These are phyloP conservation scores for Patella depressa DNA, from an alignment of 2,888 invertebrate genomes.

Conservation along the genomic window DNA sequence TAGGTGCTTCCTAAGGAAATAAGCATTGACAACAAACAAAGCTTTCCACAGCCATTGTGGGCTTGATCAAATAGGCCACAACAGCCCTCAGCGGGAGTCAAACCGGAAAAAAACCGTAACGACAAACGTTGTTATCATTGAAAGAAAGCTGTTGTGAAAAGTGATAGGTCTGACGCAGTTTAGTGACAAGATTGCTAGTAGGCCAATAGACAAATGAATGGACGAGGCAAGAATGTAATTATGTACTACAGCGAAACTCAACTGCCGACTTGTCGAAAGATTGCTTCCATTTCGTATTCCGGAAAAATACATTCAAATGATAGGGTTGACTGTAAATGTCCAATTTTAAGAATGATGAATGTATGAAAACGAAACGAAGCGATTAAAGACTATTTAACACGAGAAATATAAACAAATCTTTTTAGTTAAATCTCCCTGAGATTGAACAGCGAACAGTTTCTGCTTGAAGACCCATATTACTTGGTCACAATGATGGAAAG, in stretches of 20 bases:
- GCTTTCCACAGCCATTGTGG: slow-evolving; percentile 13
- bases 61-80: not conserved
- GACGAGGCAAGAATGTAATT: slow-evolving; percentile 18
- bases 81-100: not conserved
- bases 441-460: slow-evolving; percentile 10
- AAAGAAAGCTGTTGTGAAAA: slow-evolving; percentile 5
- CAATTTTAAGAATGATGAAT: slow-evolving; percentile 18
- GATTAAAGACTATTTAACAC: slow-evolving; percentile 24
- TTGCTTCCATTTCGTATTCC: slow-evolving; percentile 9
- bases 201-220: slow-evolving; percentile 20
- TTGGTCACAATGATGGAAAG: slow-evolving; percentile 17
- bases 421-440: slow-evolving; percentile 22
- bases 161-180: not conserved
- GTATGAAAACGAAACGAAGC: not conserved
- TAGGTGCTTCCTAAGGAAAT: slow-evolving; percentile 19
- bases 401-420: slow-evolving; percentile 29
- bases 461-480: slow-evolving; percentile 2
- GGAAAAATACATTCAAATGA: slow-evolving; percentile 9
- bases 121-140: not conserved
- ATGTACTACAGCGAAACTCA: not conserved
- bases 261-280: slow-evolving; percentile 22
- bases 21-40: slow-evolving; percentile 25
- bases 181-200: not conserved
- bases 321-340: slow-evolving; percentile 4
- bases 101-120: not conserved